Conservation (phyloP, 2,113 vertebrate species). For the Regulus satrapa region DNA sequence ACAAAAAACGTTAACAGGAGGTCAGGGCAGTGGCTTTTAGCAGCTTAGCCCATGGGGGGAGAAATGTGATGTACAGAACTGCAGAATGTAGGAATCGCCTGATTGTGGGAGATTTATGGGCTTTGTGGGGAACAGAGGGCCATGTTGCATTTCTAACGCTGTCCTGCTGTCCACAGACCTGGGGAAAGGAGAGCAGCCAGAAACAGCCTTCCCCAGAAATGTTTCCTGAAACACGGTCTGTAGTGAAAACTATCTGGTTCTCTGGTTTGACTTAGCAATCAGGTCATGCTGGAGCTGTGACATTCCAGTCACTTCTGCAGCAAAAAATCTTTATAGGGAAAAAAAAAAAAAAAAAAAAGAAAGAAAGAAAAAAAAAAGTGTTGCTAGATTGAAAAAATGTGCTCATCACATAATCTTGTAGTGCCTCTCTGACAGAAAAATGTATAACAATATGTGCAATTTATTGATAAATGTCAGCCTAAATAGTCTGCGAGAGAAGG, state of each 20-base stretch:
- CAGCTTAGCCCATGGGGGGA: not conserved
- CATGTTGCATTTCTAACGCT: not conserved
- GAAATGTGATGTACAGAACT: not conserved
- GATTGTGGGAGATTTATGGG: constrained; percentile 45
- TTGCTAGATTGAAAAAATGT: constrained; percentile 51
- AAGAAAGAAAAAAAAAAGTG: not conserved
- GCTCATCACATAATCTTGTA: constrained; percentile 55
- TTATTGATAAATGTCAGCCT: constrained; percentile 68
- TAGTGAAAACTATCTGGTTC: not conserved
- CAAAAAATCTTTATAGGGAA: not conserved
- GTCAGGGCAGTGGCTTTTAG: constrained; percentile 7
- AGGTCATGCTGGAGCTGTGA: not conserved
- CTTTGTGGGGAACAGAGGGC: constrained; percentile 6
- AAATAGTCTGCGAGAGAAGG: constrained; percentile 37
- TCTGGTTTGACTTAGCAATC: constrained; percentile 19
- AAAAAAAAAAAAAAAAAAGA: not conserved
- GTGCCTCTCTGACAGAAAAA: constrained; percentile 31
- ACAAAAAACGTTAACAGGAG: not conserved
- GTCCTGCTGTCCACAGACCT: not conserved
- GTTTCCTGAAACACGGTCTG: not conserved
- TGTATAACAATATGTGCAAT: constrained; percentile 66
- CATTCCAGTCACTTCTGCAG: constrained; percentile 31
- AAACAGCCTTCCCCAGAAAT: not conserved
- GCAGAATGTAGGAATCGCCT: not conserved
- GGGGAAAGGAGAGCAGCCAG: not conserved